Conservation (phyloP, 2,888 invertebrate genomes). For the Alviniconcha strummeri region DNA sequence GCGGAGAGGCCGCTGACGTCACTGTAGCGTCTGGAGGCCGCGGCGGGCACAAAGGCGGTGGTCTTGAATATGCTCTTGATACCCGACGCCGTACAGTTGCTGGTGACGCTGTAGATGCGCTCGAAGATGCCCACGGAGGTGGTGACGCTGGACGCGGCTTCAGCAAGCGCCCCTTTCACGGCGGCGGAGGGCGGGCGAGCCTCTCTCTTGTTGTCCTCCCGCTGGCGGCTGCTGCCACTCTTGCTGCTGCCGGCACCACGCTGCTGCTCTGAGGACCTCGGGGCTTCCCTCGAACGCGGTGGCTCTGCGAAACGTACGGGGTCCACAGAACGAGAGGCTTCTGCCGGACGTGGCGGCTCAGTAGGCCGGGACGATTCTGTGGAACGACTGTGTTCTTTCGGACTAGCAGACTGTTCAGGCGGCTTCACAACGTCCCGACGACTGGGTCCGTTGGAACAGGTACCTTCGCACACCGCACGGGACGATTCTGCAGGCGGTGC, state of each 20-base stretch:
- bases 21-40: slow-evolving; percentile 21
- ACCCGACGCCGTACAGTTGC: slow-evolving; percentile 22
- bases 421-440: too few species aligned
- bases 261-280: background rate
- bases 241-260: background rate
- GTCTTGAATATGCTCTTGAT: slow-evolving; percentile 32
- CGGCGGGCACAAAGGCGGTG: slow-evolving; percentile 10
- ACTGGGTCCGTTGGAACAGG: too few species aligned
- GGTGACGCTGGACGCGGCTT: background rate
- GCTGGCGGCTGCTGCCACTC: background rate
- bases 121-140: slow-evolving; percentile 21
- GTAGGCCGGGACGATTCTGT: too few species aligned
- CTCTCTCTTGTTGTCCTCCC: slow-evolving; percentile 12
- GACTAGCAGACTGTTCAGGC: too few species aligned
- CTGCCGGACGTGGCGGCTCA: background rate
- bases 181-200: background rate
- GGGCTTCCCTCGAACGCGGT: background rate
- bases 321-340: background rate
- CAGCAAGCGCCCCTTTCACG: too few species aligned
- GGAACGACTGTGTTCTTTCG: background rate
- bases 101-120: slow-evolving; percentile 31
- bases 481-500: background rate
- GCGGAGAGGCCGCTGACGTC: slow-evolving; percentile 13
- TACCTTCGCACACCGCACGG: background rate
- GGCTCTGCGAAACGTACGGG: too few species aligned